Base-by-base conservation (phyloP, 2,797 vertebrate genomes). In the Sebastes hubbsi region DNA sequence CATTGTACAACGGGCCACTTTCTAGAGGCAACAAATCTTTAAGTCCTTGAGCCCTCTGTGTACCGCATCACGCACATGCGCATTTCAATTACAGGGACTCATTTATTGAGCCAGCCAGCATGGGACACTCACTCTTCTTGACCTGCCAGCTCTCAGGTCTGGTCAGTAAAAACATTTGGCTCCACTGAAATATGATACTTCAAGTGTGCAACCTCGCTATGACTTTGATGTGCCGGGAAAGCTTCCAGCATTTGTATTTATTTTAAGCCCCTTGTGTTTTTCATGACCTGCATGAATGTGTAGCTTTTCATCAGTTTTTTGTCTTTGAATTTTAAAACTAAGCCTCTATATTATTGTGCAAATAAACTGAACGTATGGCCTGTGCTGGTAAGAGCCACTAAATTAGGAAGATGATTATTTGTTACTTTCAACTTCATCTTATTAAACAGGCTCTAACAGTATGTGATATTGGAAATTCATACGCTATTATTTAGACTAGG, bases 181-280 rank as follows among this genome's bases (percentile, higher is more conserved):
- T 42, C 52, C 24, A 8, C 69, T 80, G 79, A 84, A 84, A 80
- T 68, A 85, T 10, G 49, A 85, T 49, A 16, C 79, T 63, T 72
- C 65, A 75, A 38, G 36, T 61, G 65, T 56, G 66, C n/a, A 59
- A 67, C 73, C 79, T 82, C 66, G 61, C 34, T 20, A 2, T 79
- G 68, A 52, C 64, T 73, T 6, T 66, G 55, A 71, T 78, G 56
- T 36, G 14, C 59, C 61, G 11, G 24, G 25, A 38, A 54, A 65
- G 22, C 72, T 49, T 62, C 46, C 55, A 54, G 54, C 5, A 8
- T 32, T 56, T 18, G 4, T 46, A 32, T 63, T 79, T 60, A 75
- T 84, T 77, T 82, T 56, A 4, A 5, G 30, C 54, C 52, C 7
- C 14, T 5, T 65, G 46, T 78, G 12, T 62, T 14, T 77, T 46